Evolutionary conservation across 1,140 invertebrate genomes (phyloP).

Genomic region (Mylabris phalerata): DNA sequence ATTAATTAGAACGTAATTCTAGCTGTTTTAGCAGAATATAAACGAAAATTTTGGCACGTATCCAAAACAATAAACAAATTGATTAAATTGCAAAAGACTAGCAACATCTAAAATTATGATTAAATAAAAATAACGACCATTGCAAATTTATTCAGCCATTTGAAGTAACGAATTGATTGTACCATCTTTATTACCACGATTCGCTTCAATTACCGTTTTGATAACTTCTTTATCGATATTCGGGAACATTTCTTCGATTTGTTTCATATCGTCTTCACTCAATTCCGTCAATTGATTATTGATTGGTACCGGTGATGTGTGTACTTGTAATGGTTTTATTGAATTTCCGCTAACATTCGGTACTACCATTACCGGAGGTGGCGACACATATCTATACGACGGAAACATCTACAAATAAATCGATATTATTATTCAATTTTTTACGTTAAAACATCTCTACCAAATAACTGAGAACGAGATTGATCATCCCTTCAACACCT

Average conservation of each 20-base stretch:
- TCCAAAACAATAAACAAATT: too few species aligned
- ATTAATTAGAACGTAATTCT: too few species aligned
- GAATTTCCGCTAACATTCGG: constrained; percentile 36
- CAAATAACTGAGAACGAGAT: constrained; percentile 67
- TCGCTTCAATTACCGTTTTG: constrained; percentile 82
- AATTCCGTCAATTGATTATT: constrained; percentile 39
- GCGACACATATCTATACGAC: constrained; percentile 24
- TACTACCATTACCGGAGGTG: constrained; percentile 29
- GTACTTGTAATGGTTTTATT: constrained; percentile 47
- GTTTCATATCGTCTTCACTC: constrained; percentile 69
- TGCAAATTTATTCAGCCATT: constrained; percentile 59
- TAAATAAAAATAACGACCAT: neutral
- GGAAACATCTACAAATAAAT: constrained; percentile 17
- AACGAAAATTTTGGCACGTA: too few species aligned
- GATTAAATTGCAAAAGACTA: too few species aligned
- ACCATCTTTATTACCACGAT: constrained; percentile 81
- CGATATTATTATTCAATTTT: neutral
- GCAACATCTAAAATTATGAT: too few species aligned
- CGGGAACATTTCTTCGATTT: constrained; percentile 95
- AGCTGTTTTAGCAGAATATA: too few species aligned
- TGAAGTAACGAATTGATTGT: constrained; percentile 88
- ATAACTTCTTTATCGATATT: constrained; percentile 89
- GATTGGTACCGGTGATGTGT: constrained; percentile 40
- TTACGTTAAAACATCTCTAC: constrained; percentile 49
- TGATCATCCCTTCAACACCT: constrained; percentile 81